Evolutionary conservation across 1,140 invertebrate species (phyloP).

Genomic region (Drosophila navojoa): DNA sequence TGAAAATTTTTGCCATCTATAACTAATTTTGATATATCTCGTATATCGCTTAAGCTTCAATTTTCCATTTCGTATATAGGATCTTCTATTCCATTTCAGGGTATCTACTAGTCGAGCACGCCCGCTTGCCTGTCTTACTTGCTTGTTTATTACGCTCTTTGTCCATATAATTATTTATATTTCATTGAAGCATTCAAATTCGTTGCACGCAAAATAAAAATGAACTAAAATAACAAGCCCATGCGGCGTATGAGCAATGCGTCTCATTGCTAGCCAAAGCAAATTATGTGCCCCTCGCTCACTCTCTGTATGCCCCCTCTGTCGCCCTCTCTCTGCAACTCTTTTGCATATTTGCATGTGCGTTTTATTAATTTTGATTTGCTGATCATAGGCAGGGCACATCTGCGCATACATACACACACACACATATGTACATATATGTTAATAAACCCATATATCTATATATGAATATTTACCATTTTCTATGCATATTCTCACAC

Average conservation of each 20-base stretch:
- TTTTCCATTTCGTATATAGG: too few relatives aligned
- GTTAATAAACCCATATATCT: background rate
- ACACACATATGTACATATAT: background rate
- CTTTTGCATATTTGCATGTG: slow-evolving; percentile 65
- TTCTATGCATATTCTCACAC: slow-evolving; percentile 61
- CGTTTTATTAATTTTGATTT: slow-evolving; percentile 53
- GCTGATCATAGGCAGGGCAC: slow-evolving; percentile 19
- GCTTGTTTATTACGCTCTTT: background rate
- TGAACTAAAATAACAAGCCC: slow-evolving; percentile 1
- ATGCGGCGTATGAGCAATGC: slow-evolving; percentile 57
- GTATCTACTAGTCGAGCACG: too few relatives aligned
- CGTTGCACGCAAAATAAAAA: slow-evolving; percentile 45
- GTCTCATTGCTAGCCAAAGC: slow-evolving; percentile 24
- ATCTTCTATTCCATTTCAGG: background rate
- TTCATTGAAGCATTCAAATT: slow-evolving; percentile 30
- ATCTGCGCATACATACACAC: background rate
- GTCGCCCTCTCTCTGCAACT: background rate
- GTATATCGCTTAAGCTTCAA: too few relatives aligned
- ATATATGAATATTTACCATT: slow-evolving; percentile 35
- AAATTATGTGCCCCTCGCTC: slow-evolving; percentile 27
- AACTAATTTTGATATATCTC: too few relatives aligned
- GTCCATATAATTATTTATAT: slow-evolving; percentile 12
- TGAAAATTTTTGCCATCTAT: too few relatives aligned
- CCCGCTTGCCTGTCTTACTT: too few relatives aligned
- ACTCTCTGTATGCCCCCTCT: background rate